Evolutionary conservation across 1,140 invertebrate species (phyloP).

Genomic region (Hyles vespertilio): DNA sequence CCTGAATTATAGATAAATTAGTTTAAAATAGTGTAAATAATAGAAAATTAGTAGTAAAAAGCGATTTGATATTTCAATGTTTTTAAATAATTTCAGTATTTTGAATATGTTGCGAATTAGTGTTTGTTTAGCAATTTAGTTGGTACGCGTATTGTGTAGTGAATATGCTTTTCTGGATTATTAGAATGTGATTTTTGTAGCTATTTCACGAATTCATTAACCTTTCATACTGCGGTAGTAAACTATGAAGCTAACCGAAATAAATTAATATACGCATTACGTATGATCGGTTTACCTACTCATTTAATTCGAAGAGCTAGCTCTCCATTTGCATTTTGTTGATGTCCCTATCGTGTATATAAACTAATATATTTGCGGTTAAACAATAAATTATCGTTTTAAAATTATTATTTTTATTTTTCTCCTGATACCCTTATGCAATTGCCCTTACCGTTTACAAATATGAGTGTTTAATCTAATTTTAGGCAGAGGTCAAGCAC

Average conservation of each 20-base stretch:
- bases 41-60: conserved; percentile 57
- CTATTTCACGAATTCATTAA: conserved; percentile 3
- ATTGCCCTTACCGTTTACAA: too few species aligned
- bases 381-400: conserved; percentile 74
- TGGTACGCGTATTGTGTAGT: conserved; percentile 59
- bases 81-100: conserved; percentile 66
- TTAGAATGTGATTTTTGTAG: conserved; percentile 25
- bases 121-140: conserved; percentile 50
- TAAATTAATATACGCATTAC: background rate
- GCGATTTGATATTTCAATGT: conserved; percentile 54
- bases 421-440: too few species aligned
- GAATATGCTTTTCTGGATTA: conserved; percentile 39
- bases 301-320: conserved; percentile 22
- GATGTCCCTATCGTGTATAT: conserved; percentile 69
- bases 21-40: conserved; percentile 62
- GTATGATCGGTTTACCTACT: background rate
- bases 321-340: conserved; percentile 72
- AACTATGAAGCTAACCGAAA: background rate
- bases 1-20: conserved; percentile 45
- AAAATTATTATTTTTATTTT: conserved; percentile 32
- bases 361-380: conserved; percentile 74
- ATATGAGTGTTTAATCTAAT: too few species aligned
- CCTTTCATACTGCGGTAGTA: background rate
- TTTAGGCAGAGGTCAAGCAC: too few species aligned
- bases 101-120: conserved; percentile 53